phyloP scores from a whole-genome alignment of 1,140 invertebrate species.

The Zaprionus inermis region DNA sequence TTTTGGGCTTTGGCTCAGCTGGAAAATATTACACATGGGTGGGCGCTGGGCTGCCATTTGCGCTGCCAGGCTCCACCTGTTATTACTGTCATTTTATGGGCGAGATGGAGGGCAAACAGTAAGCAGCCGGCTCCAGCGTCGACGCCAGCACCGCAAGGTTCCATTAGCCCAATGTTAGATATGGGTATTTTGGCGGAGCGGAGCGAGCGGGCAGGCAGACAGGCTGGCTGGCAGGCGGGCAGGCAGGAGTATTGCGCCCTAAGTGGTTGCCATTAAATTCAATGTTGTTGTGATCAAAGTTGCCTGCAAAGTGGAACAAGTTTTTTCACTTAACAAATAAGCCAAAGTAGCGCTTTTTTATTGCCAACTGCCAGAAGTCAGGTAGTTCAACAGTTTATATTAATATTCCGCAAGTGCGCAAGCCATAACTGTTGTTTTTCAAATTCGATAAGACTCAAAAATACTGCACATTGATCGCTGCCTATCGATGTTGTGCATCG shows the following conservation, averaged over 20 bases:
- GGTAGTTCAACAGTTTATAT: conserved; percentile 3
- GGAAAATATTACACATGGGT: conserved; percentile 28
- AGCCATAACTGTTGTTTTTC: not conserved
- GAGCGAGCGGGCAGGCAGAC: not conserved
- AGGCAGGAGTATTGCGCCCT: conserved; percentile 21
- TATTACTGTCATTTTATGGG: conserved; percentile 48
- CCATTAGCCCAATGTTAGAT: conserved; percentile 69
- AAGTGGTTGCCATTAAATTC: conserved; percentile 54
- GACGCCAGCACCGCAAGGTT: conserved; percentile 32
- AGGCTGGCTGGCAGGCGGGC: too few species aligned
- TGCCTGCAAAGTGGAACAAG: conserved; percentile 29
- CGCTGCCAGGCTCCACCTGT: conserved; percentile 24
- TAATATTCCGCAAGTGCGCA: conserved; percentile 1
- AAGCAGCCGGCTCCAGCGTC: conserved; percentile 23
- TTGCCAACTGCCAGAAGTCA: conserved; percentile 13
- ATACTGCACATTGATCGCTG: not conserved
- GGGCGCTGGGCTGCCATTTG: not conserved
- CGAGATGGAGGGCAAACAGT: conserved; percentile 43
- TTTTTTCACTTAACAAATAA: conserved; percentile 49
- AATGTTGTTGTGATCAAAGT: conserved; percentile 49
- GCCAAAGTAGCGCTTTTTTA: conserved; percentile 21
- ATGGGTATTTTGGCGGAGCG: conserved; percentile 5
- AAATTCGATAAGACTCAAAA: not conserved
- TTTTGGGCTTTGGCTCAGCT: conserved; percentile 18
- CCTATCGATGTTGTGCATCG: not conserved